Base-by-base conservation (phyloP, 2,797 vertebrate genomes). In the Xenopus petersii region DNA sequence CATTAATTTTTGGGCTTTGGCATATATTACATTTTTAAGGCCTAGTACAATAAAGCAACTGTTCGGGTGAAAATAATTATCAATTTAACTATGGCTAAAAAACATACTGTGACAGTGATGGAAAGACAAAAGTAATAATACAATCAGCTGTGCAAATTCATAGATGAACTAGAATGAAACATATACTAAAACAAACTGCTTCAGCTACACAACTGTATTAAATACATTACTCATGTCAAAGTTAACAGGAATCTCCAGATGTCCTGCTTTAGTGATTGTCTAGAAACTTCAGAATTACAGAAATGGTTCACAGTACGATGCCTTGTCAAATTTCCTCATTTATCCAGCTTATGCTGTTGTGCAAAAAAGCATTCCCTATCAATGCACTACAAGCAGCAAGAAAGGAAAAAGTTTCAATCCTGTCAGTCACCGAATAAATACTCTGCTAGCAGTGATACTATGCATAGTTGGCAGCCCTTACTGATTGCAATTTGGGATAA, bases 231-330 rank as follows among this genome's bases (percentile, higher is more conserved):
- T 36, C 17, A 16, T 61, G 26, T 51, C 49, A n/a, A 13, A 61
- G n/a, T n/a, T 56, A 46, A 17, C 48, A 67, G 75, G 75, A 87
- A 82, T 82, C 88, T 82, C 84, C 83, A 83, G 81, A 86, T 87
- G 84, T 86, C 85, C 82, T 87, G 86, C 86, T 85, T 85, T 88
- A 90, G 87, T 89, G 91, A 92, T 92, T 92, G 91, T 92, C 91
- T 87, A 86, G 88, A 84, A 90, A 90, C 82, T 83, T 83, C 83
- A 84, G 89, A 88, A 87, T 87, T 85, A 87, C 49, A 55, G 88
- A 86, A 89, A 90, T 90, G 89, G 92, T 91, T 91, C 91, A 91
- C 91, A 91, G 91, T 92, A 89, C 84, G 87, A 92, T 88, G 89
- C 92, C 88, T 91, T 87, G 89, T 88, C 89, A 89, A 81, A 15